Evolutionary conservation across 2,888 invertebrate genomes (phyloP).

Genomic region (Apamea epomidion): DNA sequence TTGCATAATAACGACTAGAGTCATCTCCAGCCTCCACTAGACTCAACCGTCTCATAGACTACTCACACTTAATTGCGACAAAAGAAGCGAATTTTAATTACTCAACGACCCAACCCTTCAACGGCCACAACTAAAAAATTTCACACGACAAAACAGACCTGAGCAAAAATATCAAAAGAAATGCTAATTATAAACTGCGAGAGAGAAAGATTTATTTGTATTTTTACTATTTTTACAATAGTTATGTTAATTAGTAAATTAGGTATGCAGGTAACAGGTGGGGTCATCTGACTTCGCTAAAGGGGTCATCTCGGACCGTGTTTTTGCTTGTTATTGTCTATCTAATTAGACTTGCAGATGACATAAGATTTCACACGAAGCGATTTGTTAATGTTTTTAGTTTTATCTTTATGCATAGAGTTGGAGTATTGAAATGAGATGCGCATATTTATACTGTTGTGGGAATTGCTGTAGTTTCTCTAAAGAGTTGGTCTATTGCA

Average conservation of each 20-base stretch:
- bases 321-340: constrained; percentile 64
- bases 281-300: constrained; percentile 78
- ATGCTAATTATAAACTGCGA: constrained; percentile 75
- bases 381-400: constrained; percentile 64
- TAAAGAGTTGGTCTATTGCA: constrained; percentile 35
- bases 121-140: constrained; percentile 45
- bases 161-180: constrained; percentile 67
- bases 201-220: constrained; percentile 68
- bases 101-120: constrained; percentile 64
- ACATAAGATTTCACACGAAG: constrained; percentile 69
- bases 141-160: constrained; percentile 61
- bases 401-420: constrained; percentile 46
- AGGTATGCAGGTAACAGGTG: constrained; percentile 82
- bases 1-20: constrained; percentile 24
- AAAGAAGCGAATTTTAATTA: constrained; percentile 64
- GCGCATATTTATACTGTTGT: constrained; percentile 59
- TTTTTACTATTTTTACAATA: constrained; percentile 58
- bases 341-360: constrained; percentile 81
- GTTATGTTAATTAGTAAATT: constrained; percentile 74
- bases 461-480: constrained; percentile 43
- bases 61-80: constrained; percentile 54
- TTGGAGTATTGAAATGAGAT: constrained; percentile 36
- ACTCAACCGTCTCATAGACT: constrained; percentile 23
- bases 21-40: constrained; percentile 11
- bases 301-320: constrained; percentile 78